Evolutionary conservation across 2,797 vertebrate species (phyloP), one percentile per base, ranked within the genome.

Genomic region (Micromesistius poutassou): DNA sequence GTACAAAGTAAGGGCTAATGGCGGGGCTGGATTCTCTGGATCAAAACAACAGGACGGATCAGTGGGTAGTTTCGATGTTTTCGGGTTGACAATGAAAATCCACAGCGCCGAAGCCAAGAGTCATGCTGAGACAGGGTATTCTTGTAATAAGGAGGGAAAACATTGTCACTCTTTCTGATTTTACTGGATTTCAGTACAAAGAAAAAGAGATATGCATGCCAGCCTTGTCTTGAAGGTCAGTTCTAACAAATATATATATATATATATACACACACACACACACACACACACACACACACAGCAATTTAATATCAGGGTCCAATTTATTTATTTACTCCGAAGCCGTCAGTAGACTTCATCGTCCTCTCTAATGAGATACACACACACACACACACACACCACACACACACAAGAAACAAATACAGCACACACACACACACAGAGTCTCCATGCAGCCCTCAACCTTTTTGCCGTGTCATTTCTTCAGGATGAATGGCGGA

Each of bases 381-480:
- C n/a, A 28, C 55, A 66, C 50, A 25, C 50, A 62, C 50, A 22
- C 50, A 62, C 50, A 55, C 50, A 55, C 50, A 55, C 22, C 50
- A 22, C 22, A 55, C 50, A 62, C 22, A 62, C 22, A 62, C 50
- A 62, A 62, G 19, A n/a, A 16, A 50, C 46, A 50, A 16, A 22
- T 2, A 50, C 46, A 50, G n/a, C 62, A 66, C 62, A 66, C 62
- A 66, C n/a, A 66, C 62, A 28, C 62, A 28, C 62, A 62, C n/a
- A 2, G 2, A 68, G 62, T 68, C 62, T 68, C 62, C 22, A 8
- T n/a, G 55, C n/a, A n/a, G 22, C 55, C 2, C 25, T 16, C 55
- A 19, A 25, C 55, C 25, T 68, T n/a, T 62, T 68, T 77, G 79
- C 82, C 74, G 73, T 77, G 78, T 86, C 79, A 82, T 76, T 85